phyloP scores from a whole-genome alignment of 2,888 invertebrate genomes.

The Notocelia uddmanniana region DNA sequence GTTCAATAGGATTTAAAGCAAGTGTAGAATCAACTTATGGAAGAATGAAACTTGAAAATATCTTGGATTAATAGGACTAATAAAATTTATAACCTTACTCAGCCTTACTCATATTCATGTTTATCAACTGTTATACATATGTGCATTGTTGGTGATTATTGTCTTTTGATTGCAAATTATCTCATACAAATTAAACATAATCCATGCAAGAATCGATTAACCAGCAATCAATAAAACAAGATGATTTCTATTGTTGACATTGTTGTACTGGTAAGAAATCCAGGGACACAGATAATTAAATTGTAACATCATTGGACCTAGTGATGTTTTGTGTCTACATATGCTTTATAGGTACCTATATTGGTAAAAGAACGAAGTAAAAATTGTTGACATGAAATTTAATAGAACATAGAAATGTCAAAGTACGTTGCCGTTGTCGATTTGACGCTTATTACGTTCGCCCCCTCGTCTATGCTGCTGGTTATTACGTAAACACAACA shows the following conservation, averaged over 20 bases:
- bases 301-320: not conserved
- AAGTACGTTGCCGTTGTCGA: constrained; percentile 64
- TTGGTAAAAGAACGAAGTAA: not conserved
- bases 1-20: too few relatives aligned
- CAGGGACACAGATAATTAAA: not conserved
- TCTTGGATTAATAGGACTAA: not conserved
- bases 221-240: not conserved
- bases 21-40: too few relatives aligned
- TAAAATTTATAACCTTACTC: constrained; percentile 9
- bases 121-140: not conserved
- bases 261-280: not conserved
- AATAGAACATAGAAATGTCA: constrained; percentile 72
- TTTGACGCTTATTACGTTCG: constrained; percentile 62
- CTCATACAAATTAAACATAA: not conserved
- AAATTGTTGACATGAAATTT: constrained; percentile 73
- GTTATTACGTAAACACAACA: constrained; percentile 83
- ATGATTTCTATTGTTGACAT: not conserved
- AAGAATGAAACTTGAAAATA: too few relatives aligned
- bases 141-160: not conserved
- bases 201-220: not conserved
- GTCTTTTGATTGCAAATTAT: not conserved
- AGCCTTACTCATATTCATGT: too few relatives aligned
- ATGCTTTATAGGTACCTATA: not conserved
- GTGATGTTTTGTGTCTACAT: not conserved
- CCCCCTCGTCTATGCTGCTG: constrained; percentile 64